These are phyloP conservation scores for Cistogaster globosa DNA, from an alignment of 2,888 invertebrate genomes.

Conservation along the genomic window DNA sequence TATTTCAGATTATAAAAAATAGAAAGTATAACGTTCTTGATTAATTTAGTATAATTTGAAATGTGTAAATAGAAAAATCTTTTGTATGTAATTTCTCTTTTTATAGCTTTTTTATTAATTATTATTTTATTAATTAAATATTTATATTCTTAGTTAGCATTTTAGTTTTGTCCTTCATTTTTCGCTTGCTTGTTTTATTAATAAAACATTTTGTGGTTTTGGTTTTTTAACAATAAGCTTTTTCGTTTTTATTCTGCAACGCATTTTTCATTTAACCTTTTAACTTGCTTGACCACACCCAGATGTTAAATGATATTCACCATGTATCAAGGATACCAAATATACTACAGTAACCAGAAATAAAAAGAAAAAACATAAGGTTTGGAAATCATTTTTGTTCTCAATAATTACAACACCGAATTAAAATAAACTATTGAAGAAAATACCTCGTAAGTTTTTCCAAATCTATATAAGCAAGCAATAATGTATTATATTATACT, in stretches of 20 bases:
- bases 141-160: too few relatives aligned
- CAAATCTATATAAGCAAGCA: too few relatives aligned
- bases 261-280: slow-evolving; percentile 1
- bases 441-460: too few relatives aligned
- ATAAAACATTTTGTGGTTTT: slow-evolving; percentile 20
- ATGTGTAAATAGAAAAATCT: too few relatives aligned
- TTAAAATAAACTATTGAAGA: not conserved
- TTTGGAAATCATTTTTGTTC: slow-evolving; percentile 11
- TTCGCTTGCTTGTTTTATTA: slow-evolving; percentile 1
- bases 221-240: not conserved
- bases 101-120: too few relatives aligned
- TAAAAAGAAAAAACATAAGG: slow-evolving; percentile 42
- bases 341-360: slow-evolving; percentile 30
- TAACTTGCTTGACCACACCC: not conserved
- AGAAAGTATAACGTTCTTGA: too few relatives aligned
- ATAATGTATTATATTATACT: too few relatives aligned
- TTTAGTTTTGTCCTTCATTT: not conserved
- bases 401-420: slow-evolving; percentile 1
- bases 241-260: not conserved
- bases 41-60: too few relatives aligned
- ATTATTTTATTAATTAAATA: too few relatives aligned
- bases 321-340: not conserved
- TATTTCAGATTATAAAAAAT: too few relatives aligned
- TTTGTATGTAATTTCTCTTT: too few relatives aligned
- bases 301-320: not conserved